These are phyloP conservation scores for Apis laboriosa DNA, from an alignment of 1,140 invertebrate species.

Conservation along the genomic window DNA sequence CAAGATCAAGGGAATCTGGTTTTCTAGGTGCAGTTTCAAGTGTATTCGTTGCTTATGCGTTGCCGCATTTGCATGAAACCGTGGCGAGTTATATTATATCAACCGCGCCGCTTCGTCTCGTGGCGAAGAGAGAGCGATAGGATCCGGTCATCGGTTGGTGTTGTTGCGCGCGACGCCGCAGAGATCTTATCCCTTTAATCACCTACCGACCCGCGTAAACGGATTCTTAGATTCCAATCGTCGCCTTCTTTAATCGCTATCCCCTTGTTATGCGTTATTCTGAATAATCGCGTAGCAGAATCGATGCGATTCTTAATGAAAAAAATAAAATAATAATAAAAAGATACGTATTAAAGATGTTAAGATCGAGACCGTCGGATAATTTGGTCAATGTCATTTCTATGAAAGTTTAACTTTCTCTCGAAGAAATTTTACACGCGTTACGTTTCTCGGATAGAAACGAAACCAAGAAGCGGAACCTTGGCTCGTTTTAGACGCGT, in stretches of 20 bases:
- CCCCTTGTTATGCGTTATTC: constrained; percentile 36
- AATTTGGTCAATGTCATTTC: constrained; percentile 9
- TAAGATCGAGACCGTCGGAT: background rate
- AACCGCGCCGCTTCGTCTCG: constrained; percentile 52
- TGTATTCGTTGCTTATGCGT: constrained; percentile 40
- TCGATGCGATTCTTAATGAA: background rate
- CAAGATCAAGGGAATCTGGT: constrained; percentile 74
- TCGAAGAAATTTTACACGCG: background rate
- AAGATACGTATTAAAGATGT: background rate
- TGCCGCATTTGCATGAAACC: constrained; percentile 58
- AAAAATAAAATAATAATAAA: background rate
- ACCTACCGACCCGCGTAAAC: constrained; percentile 58
- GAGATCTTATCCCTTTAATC: constrained; percentile 65
- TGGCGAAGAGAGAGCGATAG: constrained; percentile 50
- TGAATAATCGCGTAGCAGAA: constrained; percentile 36
- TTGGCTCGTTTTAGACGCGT: too few relatives aligned
- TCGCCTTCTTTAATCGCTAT: constrained; percentile 25
- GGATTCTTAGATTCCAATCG: constrained; percentile 59
- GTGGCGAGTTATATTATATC: constrained; percentile 12
- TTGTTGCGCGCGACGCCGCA: constrained; percentile 18
- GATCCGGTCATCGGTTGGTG: constrained; percentile 46
- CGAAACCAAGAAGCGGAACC: constrained; percentile 3
- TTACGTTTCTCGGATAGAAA: background rate
- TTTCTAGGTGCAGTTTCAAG: constrained; percentile 51
- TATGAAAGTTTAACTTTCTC: constrained; percentile 9